Evolutionary conservation across 2,888 invertebrate genomes (phyloP), one percentile per base, ranked within the genome.

Genomic region (Drosophila yooni): DNA sequence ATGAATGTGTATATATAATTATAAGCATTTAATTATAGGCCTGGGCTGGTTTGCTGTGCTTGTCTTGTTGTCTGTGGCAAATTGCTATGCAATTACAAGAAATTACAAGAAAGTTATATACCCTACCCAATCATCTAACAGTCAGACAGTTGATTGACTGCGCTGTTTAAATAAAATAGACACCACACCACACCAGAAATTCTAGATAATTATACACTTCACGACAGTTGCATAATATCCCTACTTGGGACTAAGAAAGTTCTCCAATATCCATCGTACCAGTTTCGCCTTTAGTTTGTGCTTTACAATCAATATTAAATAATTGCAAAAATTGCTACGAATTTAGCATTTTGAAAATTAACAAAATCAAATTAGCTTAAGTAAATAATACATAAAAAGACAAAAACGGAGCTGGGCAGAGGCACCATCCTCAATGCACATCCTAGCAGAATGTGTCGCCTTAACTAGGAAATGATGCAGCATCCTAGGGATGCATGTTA

Each of bases 1-100:
- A 1, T 15, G 1, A 27, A 29, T 15, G 21, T 33, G 2, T 15
- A 31, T 64, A 3, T 2, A 29, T 33, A 33, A 4, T 25, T 21
- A 8, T 15, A 15, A 21, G 46, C 21, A 21, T 7, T 7, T 46
- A 25, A 46, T 25, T 25, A 46, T 46, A 8, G 8, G 46, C 8
- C 31, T 6, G 29, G 11, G 21, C n/a, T 34, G 15, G 8, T 18
- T 25, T 8, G 31, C 10, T 36, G 0, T 25, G 1, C 34, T 10
- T 27, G 31, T 6, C 31, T 21, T 13, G 13, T 50, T 27, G 50
- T 50, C 46, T 21, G 2, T 21, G 25, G 27, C 11, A 29, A 76
- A 64, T 74, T 70, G 60, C 52, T 48, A 53, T 65, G 52, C 70
- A 76, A 76, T 75, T 74, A 70, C 33, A 33, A 43, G 50, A 53